Evolutionary conservation across 2,797 vertebrate species (phyloP).

Genomic region (Mus caroli): DNA sequence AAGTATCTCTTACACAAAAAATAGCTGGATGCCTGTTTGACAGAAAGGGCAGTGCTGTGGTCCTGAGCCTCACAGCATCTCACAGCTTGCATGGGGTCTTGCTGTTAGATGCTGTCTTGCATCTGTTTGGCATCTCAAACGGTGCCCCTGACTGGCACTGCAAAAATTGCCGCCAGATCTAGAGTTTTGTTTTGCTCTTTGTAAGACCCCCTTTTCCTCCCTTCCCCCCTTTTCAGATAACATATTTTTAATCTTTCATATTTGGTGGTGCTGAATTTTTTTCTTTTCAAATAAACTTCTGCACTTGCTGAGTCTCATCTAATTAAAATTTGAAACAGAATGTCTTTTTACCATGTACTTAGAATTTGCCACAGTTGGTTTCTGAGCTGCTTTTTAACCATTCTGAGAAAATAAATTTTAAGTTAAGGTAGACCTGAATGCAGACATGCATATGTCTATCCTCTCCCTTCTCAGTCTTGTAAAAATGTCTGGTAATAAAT

Average conservation of each 20-base stretch:
- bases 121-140: too few relatives aligned
- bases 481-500: not conserved
- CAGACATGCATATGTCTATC: not conserved
- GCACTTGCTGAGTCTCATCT: not conserved
- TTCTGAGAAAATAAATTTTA: constrained; percentile 27
- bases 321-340: constrained; percentile 43
- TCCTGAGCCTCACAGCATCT: not conserved
- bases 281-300: constrained; percentile 42
- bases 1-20: not conserved
- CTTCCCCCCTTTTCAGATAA: not conserved
- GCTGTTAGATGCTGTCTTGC: not conserved
- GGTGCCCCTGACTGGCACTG: not conserved
- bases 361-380: constrained; percentile 38
- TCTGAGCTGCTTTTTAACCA: not conserved
- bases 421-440: not conserved
- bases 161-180: not conserved
- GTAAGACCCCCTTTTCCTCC: not conserved
- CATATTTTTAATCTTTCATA: not conserved
- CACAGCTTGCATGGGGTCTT: not conserved
- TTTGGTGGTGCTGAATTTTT: not conserved
- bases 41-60: not conserved
- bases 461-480: not conserved
- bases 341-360: not conserved
- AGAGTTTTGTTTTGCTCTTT: not conserved
- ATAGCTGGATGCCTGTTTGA: not conserved